phyloP scores from a whole-genome alignment of 2,113 vertebrate genomes.

The Aphyosemion australe region DNA sequence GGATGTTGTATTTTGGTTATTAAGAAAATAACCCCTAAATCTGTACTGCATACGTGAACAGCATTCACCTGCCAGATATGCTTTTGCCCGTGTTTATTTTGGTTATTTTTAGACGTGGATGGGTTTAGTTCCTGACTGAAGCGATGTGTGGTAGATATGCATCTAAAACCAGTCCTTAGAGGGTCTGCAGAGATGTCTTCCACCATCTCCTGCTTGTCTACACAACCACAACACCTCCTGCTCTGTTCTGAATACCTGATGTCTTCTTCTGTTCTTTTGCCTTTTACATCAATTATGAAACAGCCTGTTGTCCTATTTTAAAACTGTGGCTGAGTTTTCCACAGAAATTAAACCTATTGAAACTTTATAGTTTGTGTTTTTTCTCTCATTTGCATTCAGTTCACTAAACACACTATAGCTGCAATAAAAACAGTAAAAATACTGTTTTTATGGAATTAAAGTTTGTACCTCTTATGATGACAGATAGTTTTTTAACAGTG shows the following conservation, averaged over 20 bases:
- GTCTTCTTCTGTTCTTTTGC: slow-evolving; percentile 39
- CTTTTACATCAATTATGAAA: slow-evolving; percentile 43
- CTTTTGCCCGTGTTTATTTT: background rate
- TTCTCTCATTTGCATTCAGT: background rate
- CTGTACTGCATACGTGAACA: slow-evolving; percentile 1
- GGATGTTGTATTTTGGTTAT: background rate
- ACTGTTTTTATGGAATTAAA: no score
- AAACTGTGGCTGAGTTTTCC: slow-evolving; percentile 44
- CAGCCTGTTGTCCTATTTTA: slow-evolving; percentile 33
- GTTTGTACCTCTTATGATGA: no score
- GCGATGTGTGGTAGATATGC: slow-evolving; percentile 1
- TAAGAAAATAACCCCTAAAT: background rate
- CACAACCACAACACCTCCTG: slow-evolving; percentile 6
- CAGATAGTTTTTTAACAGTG: no score
- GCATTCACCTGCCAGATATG: background rate
- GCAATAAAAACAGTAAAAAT: no score
- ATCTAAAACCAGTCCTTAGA: slow-evolving; percentile 11
- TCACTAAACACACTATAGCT: no score
- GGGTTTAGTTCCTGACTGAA: background rate
- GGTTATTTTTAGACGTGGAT: background rate
- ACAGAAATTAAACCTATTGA: slow-evolving; percentile 50
- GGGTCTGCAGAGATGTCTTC: slow-evolving; percentile 1
- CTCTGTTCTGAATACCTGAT: slow-evolving; percentile 13
- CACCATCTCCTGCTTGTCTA: background rate
- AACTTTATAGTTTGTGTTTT: slow-evolving; percentile 14